Base-by-base conservation (phyloP, 1,140 invertebrate genomes). In the Mactra quadrangularis region DNA sequence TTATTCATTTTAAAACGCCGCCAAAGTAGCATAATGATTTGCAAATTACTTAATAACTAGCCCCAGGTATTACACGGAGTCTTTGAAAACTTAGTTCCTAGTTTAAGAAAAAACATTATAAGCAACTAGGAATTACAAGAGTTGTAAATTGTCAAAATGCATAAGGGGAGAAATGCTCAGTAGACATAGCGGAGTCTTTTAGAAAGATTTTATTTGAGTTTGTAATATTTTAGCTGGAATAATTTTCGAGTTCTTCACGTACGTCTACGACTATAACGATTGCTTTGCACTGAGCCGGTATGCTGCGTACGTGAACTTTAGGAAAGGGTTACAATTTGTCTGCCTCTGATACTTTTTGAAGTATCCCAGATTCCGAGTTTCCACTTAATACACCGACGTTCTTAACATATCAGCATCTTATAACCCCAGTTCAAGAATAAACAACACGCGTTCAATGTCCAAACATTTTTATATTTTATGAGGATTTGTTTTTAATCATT, bases 111-210 rank as follows among this genome's bases (percentile, higher is more conserved):
- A 77, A 77, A 22, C 33, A 64, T 64, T 77, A 77, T 62, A 25
- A 38, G 74, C 27, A 50, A 27, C 35, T 35, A 29, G 74, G 71
- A 77, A 64, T 60, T 77, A 77, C 64, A 25, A 77, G 64, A 47
- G 74, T 64, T 77, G 57, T 77, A 77, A 62, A 77, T 64, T 77
- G 74, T 77, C 74, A 64, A 64, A 75, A 75, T 47, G 52, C 55
- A 75, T 75, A 75, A 75, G 71, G 59, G 57, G 52, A 59, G 52
- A 75, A 59, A 57, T 41, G 29, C n/a, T 15, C 13, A 1, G 33
- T 60, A 75, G 71, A 75, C 71, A 41, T 9, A 4, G 13, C 45
- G 71, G 71, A 75, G 62, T 45, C 62, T 15, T 25, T 3, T 15
- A 25, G 35, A 60, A 25, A 27, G 53, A 1, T 75, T 75, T 60